Percentiles rank a stretch among this genome's conserved stretches.
Evolutionary conservation across 2,888 invertebrate species (phyloP).

Genomic region (Plebejus anna): DNA sequence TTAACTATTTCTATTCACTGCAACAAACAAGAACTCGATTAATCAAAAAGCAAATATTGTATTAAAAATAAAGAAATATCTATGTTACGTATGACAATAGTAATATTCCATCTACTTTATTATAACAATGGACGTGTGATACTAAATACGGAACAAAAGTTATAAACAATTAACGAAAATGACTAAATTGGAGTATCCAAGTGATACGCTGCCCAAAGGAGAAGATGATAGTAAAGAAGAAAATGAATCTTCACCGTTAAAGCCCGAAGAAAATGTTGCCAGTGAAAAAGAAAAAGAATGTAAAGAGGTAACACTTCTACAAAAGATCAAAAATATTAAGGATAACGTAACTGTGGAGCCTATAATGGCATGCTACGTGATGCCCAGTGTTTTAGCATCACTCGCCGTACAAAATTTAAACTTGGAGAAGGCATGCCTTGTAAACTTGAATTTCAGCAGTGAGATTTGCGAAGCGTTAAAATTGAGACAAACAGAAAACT

Average conservation of each 20-base stretch:
- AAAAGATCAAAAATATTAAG: conserved; percentile 61
- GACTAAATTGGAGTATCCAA: conserved; percentile 35
- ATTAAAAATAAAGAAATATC: conserved; percentile 11
- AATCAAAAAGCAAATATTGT: conserved; percentile 26
- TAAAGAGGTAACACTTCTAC: conserved; percentile 48
- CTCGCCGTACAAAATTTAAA: conserved; percentile 90
- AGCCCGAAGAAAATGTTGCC: conserved; percentile 40
- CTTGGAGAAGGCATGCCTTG: conserved; percentile 90
- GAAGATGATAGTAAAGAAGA: conserved; percentile 46
- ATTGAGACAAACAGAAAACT: conserved; percentile 83
- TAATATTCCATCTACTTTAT: not conserved
- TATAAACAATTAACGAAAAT: conserved; percentile 28
- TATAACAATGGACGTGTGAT: conserved; percentile 17
- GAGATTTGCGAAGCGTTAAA: conserved; percentile 88
- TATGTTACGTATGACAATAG: not conserved
- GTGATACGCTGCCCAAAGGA: conserved; percentile 37
- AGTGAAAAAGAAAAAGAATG: conserved; percentile 38
- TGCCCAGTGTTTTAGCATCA: conserved; percentile 82
- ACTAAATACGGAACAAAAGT: not conserved
- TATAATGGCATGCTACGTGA: conserved; percentile 79
- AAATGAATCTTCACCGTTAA: conserved; percentile 54
- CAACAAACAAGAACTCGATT: conserved; percentile 14
- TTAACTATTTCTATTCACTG: not conserved
- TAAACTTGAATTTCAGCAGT: conserved; percentile 85
- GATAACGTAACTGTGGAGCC: conserved; percentile 85